A percentile compares a stretch with the other conserved stretches of the same genome.
phyloP scores from a whole-genome alignment of 2,888 invertebrate species.

The Sturmia bella region DNA sequence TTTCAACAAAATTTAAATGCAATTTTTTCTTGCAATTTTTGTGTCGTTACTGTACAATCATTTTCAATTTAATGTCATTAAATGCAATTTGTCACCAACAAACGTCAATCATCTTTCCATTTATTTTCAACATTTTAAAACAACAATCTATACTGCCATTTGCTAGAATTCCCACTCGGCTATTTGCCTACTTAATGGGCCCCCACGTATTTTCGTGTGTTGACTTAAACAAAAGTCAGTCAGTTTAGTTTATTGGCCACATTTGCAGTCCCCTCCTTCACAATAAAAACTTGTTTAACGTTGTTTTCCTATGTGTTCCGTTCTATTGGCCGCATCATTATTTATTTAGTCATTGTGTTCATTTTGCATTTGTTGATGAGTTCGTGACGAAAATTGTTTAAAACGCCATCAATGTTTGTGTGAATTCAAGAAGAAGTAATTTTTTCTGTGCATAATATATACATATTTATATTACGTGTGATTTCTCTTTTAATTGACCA shows the following conservation, averaged over 20 bases:
- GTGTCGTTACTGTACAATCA: constrained; percentile 75
- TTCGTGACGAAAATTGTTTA: constrained; percentile 81
- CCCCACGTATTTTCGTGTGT: constrained; percentile 45
- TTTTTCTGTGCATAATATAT: constrained; percentile 16
- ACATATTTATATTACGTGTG: constrained; percentile 38
- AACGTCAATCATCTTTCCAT: constrained; percentile 60
- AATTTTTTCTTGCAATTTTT: constrained; percentile 49
- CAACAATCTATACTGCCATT: constrained; percentile 18
- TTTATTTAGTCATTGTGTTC: constrained; percentile 73
- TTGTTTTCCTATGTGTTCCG: constrained; percentile 29
- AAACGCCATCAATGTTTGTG: constrained; percentile 77
- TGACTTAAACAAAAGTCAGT: constrained; percentile 39
- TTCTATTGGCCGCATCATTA: constrained; percentile 70
- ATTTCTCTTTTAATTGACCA: constrained; percentile 76
- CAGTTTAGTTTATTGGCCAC: constrained; percentile 23
- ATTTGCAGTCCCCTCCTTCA: constrained; percentile 2
- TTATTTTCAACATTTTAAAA: background rate
- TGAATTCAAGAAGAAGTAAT: background rate
- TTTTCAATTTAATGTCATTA: constrained; percentile 81
- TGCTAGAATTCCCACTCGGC: background rate
- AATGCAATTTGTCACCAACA: constrained; percentile 80
- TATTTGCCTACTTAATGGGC: constrained; percentile 11
- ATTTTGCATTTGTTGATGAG: constrained; percentile 74
- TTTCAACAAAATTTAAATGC: background rate
- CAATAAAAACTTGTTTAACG: background rate